Evolutionary conservation across 2,113 vertebrate genomes (phyloP).

Genomic region (Serranochromis macrocephalus): DNA sequence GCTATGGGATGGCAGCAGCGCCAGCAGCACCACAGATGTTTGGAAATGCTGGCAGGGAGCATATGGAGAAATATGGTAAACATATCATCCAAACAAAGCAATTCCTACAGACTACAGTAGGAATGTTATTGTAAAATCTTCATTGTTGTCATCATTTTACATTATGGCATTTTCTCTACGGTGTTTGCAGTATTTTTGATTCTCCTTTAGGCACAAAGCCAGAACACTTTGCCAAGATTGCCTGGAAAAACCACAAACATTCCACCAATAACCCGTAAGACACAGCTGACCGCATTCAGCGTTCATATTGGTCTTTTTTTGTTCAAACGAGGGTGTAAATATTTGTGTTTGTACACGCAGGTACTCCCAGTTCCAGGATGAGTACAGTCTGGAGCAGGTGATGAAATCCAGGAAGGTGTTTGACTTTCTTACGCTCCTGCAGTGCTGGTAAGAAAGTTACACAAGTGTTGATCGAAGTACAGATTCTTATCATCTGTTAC

Average conservation of each 20-base stretch:
- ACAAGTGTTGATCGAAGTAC: not conserved
- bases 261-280: slow-evolving; percentile 94
- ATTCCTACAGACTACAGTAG: not conserved
- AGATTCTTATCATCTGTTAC: not conserved
- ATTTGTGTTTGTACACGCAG: slow-evolving; percentile 52
- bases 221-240: slow-evolving; percentile 97
- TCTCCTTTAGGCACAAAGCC: slow-evolving; percentile 80
- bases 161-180: not conserved
- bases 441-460: slow-evolving; percentile 86
- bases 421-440: slow-evolving; percentile 87
- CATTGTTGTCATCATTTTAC: not conserved
- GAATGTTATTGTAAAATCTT: not conserved
- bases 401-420: slow-evolving; percentile 79
- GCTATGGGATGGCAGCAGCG: slow-evolving; percentile 72
- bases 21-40: slow-evolving; percentile 84
- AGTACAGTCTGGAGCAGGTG: slow-evolving; percentile 88
- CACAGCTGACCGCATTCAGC: rapidly evolving
- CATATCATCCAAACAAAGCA: not conserved
- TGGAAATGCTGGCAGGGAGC: slow-evolving; percentile 82
- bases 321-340: not conserved
- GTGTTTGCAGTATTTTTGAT: not conserved
- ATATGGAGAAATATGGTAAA: slow-evolving; percentile 95
- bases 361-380: slow-evolving; percentile 88
- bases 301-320: not conserved
- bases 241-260: slow-evolving; percentile 98